Conservation (phyloP, 2,113 vertebrate genomes). For the Mustela nigripes region DNA sequence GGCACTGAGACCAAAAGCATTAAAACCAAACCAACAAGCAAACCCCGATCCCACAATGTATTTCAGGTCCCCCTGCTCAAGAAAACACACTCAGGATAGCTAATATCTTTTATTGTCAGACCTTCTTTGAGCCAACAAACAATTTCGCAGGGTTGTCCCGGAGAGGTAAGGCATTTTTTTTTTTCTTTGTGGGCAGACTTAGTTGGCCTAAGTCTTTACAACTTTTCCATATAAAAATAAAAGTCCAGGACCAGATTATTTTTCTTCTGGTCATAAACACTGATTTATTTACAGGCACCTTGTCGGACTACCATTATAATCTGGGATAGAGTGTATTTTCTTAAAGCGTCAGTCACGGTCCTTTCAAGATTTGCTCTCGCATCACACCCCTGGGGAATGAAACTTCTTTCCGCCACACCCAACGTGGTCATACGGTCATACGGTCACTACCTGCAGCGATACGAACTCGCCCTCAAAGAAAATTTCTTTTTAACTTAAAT, state of each 20-base stretch:
- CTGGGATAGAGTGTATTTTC: conserved; percentile 66
- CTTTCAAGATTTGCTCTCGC: not conserved
- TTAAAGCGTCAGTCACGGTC: conserved; percentile 58
- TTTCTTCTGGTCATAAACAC: conserved; percentile 71
- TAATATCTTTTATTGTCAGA: conserved; percentile 86
- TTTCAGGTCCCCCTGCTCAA: not conserved
- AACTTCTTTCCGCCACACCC: not conserved
- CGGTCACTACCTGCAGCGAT: conserved; percentile 54
- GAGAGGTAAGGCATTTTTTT: conserved; percentile 68
- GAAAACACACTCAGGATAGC: not conserved
- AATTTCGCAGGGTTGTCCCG: conserved; percentile 70
- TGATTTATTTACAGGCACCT: conserved; percentile 85
- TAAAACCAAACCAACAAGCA: not conserved
- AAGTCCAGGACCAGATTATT: conserved; percentile 80
- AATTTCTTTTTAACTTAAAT: conserved; percentile 79
- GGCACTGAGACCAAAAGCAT: not conserved
- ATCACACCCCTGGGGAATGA: not conserved
- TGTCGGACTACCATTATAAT: conserved; percentile 76
- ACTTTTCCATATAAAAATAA: conserved; percentile 89
- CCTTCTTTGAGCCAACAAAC: conserved; percentile 74
- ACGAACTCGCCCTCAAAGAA: conserved; percentile 74
- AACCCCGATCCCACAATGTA: not conserved
- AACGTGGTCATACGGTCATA: not conserved
- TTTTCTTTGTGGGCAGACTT: conserved; percentile 66
- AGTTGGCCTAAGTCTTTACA: conserved; percentile 83